Evolutionary conservation across 2,113 vertebrate genomes (phyloP).

Genomic region (Pomatorhinus ruficollis): DNA sequence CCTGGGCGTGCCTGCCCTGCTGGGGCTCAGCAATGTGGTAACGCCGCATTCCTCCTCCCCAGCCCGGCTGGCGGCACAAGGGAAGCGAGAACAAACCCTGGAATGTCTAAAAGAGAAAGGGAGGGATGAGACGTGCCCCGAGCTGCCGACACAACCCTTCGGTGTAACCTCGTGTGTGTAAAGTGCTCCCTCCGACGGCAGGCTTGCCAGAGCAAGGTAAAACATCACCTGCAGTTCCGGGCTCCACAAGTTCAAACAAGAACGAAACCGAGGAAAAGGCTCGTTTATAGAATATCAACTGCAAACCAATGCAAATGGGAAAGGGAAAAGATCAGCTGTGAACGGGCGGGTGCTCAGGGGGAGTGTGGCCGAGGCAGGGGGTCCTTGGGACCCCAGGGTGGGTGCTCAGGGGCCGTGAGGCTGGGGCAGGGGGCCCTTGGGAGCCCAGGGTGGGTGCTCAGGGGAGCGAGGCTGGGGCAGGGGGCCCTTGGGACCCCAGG

Average conservation of each 20-base stretch:
- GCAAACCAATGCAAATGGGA: not conserved
- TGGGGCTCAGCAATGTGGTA: not conserved
- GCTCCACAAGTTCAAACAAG: not conserved
- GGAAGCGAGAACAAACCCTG: not conserved
- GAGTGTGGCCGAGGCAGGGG: too few species aligned
- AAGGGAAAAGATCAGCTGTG: not conserved
- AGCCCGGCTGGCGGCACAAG: not conserved
- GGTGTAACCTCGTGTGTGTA: accelerated
- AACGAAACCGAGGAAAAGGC: not conserved
- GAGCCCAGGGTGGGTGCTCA: not conserved
- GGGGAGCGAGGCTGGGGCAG: too few species aligned
- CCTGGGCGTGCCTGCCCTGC: constrained; percentile 18
- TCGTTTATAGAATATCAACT: not conserved
- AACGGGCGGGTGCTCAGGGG: not conserved
- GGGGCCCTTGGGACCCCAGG: not conserved
- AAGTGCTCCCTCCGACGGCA: accelerated
- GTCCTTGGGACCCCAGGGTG: not conserved
- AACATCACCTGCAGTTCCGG: not conserved
- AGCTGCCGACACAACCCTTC: not conserved
- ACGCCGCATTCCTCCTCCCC: constrained; percentile 13
- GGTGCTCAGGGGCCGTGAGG: too few species aligned
- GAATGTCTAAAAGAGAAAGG: accelerated
- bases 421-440: not conserved
- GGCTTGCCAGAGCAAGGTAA: not conserved
- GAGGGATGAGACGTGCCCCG: not conserved